Conservation (phyloP, 1,140 invertebrate species). For the Drosophila jambulina region DNA sequence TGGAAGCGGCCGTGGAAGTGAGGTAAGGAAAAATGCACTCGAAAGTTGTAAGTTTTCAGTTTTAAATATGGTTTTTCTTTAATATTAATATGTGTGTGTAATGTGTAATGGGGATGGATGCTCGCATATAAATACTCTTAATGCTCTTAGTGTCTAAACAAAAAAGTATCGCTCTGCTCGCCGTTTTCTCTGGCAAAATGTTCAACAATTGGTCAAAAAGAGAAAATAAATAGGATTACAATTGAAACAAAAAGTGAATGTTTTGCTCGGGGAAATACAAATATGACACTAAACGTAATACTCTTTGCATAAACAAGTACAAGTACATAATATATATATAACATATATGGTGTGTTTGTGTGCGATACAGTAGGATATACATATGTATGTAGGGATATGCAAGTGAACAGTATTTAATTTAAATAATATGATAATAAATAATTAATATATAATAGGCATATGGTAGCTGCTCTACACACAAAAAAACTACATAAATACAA, state of each 20-base stretch:
- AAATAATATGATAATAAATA: conserved; percentile 75
- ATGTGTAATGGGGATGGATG: conserved; percentile 37
- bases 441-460: conserved; percentile 62
- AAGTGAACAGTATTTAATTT: conserved; percentile 70
- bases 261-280: conserved; percentile 57
- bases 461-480: conserved; percentile 41
- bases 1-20: not conserved
- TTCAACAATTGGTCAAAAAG: conserved; percentile 16
- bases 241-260: conserved; percentile 46
- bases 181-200: conserved; percentile 9
- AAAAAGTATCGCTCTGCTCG: conserved; percentile 40
- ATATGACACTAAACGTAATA: conserved; percentile 85
- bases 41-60: conserved; percentile 27
- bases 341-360: conserved; percentile 47
- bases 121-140: conserved; percentile 71
- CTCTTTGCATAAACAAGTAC: conserved; percentile 68
- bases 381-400: conserved; percentile 44
- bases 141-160: conserved; percentile 66
- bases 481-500: conserved; percentile 76
- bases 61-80: conserved; percentile 77
- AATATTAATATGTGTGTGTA: conserved; percentile 65
- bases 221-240: conserved; percentile 51
- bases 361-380: conserved; percentile 40
- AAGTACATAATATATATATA: conserved; percentile 56
- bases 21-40: conserved; percentile 29